phyloP scores from a whole-genome alignment of 2,888 invertebrate genomes.

The Palloptera scutellata region DNA sequence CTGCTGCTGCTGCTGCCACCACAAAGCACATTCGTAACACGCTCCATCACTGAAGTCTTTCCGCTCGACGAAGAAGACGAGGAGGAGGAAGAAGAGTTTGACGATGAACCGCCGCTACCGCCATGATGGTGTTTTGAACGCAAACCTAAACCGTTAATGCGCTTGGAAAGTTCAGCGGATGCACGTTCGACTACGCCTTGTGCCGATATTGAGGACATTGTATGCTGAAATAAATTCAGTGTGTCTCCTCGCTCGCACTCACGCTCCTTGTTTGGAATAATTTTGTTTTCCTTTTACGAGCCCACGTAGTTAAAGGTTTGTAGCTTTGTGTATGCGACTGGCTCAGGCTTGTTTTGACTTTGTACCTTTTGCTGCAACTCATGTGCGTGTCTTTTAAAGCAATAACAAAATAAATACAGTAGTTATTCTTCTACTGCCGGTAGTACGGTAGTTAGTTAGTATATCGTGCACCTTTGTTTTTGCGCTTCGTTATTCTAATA shows the following conservation, averaged over 20 bases:
- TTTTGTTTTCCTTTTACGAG: not conserved
- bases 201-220: constrained; percentile 84
- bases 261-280: constrained; percentile 1
- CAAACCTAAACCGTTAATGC: constrained; percentile 83
- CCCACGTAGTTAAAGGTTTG: not conserved
- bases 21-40: constrained; percentile 86
- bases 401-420: no score
- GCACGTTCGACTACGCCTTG: constrained; percentile 92
- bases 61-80: constrained; percentile 53
- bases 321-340: not conserved
- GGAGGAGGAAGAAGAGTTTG: constrained; percentile 42
- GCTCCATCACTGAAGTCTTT: constrained; percentile 81
- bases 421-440: no score
- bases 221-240: constrained; percentile 60
- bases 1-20: constrained; percentile 69
- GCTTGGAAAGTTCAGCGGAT: constrained; percentile 87
- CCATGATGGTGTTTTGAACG: constrained; percentile 69
- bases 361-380: not conserved
- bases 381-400: not conserved
- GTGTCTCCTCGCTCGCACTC: constrained; percentile 43
- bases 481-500: not conserved
- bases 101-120: constrained; percentile 36
- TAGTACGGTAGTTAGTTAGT: not conserved
- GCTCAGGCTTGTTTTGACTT: not conserved
- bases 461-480: not conserved